Evolutionary conservation across 1,140 invertebrate genomes (phyloP).

Genomic region (Mylabris phalerata): DNA sequence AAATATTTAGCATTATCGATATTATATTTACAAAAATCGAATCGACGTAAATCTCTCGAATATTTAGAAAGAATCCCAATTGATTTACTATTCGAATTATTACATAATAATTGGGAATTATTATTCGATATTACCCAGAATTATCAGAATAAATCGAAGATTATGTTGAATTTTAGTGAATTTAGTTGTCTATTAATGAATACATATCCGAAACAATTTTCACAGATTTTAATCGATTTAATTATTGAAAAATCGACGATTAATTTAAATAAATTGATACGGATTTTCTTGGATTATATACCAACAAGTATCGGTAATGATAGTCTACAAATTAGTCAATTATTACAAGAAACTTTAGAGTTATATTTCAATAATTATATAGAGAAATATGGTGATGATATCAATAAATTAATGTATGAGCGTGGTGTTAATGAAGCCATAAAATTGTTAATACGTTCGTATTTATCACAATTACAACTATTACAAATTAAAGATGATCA

Average conservation of each 20-base stretch:
- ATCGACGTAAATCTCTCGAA: slow-evolving; percentile 43
- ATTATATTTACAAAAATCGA: slow-evolving; percentile 50
- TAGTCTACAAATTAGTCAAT: slow-evolving; percentile 46
- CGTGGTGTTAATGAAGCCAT: slow-evolving; percentile 47
- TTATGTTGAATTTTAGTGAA: slow-evolving; percentile 49
- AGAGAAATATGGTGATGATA: slow-evolving; percentile 33
- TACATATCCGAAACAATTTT: slow-evolving; percentile 43
- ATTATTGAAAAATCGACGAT: slow-evolving; percentile 44
- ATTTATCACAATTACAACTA: slow-evolving; percentile 47
- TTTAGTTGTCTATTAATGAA: slow-evolving; percentile 48
- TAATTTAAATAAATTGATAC: slow-evolving; percentile 48
- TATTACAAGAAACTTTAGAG: slow-evolving; percentile 51
- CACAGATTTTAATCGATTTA: slow-evolving; percentile 42
- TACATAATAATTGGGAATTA: slow-evolving; percentile 47
- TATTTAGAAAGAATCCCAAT: slow-evolving; percentile 42
- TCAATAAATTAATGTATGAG: slow-evolving; percentile 41
- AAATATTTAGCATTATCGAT: slow-evolving; percentile 45
- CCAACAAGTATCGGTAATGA: slow-evolving; percentile 51
- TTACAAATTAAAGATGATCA: slow-evolving; percentile 29
- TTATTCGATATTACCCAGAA: slow-evolving; percentile 45
- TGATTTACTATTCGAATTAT: slow-evolving; percentile 37
- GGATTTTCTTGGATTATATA: slow-evolving; percentile 53
- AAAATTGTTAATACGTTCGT: slow-evolving; percentile 50
- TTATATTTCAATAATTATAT: slow-evolving; percentile 46
- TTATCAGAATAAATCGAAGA: slow-evolving; percentile 35